These are phyloP conservation scores for Epinotia brunnichana DNA, from an alignment of 2,888 invertebrate species.

Conservation along the genomic window DNA sequence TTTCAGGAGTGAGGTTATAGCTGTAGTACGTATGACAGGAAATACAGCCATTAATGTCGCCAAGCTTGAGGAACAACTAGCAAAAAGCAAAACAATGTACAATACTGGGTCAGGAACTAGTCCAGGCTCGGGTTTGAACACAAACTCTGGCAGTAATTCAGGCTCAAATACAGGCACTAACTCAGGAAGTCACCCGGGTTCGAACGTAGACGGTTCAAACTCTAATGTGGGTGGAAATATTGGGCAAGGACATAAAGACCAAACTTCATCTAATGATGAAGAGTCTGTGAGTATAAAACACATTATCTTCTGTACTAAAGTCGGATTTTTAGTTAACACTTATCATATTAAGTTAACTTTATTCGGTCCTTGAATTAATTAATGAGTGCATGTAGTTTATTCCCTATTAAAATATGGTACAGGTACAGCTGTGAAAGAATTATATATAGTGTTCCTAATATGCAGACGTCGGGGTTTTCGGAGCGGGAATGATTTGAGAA, in stretches of 20 bases:
- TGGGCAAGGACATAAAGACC: slow-evolving; percentile 54
- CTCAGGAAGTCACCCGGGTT: slow-evolving; percentile 1
- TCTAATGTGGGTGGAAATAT: slow-evolving; percentile 7
- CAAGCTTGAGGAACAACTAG: slow-evolving; percentile 86
- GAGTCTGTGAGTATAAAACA: slow-evolving; percentile 65
- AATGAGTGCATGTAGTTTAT: no score
- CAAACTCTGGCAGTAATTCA: slow-evolving; percentile 41
- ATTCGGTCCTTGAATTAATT: background rate
- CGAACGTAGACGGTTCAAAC: slow-evolving; percentile 13
- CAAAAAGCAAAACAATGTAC: slow-evolving; percentile 76
- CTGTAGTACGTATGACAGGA: slow-evolving; percentile 87
- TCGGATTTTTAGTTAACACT: background rate
- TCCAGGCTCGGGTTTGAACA: slow-evolving; percentile 46
- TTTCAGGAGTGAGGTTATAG: slow-evolving; percentile 88
- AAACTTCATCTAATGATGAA: slow-evolving; percentile 60
- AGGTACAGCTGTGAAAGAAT: no score
- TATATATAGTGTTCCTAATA: no score
- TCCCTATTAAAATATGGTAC: no score
- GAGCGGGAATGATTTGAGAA: no score
- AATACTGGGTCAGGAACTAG: slow-evolving; percentile 62
- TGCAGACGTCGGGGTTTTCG: no score
- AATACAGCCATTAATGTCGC: slow-evolving; percentile 88
- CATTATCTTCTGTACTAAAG: background rate
- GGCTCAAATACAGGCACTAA: slow-evolving; percentile 38
- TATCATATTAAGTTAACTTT: background rate